phyloP scores from a whole-genome alignment of 2,888 invertebrate species.

The Tipula unca region DNA sequence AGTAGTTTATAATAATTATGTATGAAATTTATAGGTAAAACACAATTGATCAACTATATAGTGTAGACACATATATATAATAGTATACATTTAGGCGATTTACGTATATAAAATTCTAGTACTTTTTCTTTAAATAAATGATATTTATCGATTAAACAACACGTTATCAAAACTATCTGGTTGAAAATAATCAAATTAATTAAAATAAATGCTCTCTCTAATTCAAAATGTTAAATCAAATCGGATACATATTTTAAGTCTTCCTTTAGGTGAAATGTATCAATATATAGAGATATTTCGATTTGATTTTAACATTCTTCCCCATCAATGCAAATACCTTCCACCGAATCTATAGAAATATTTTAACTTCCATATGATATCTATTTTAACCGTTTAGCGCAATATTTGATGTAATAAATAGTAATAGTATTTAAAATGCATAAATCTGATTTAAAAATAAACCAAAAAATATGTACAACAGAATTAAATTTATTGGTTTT shows the following conservation, averaged over 20 bases:
- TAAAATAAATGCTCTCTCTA: not conserved
- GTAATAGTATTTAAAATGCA: not conserved
- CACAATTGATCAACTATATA: not conserved
- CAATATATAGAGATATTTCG: not conserved
- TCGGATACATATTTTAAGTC: not conserved
- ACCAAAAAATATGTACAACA: not conserved
- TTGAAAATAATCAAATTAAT: not conserved
- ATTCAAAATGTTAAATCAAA: not conserved
- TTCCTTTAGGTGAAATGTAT: not conserved
- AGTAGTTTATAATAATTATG: not conserved
- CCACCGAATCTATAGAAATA: not conserved
- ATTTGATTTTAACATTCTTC: not conserved
- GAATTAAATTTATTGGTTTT: not conserved
- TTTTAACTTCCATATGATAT: not conserved
- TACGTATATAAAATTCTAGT: not conserved
- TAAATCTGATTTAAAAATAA: not conserved
- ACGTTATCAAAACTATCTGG: not conserved
- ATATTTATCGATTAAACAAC: not conserved
- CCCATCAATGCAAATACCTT: not conserved
- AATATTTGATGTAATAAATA: not conserved
- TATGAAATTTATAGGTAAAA: not conserved
- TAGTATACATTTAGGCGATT: not conserved
- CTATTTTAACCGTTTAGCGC: not conserved
- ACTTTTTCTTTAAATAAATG: conserved; percentile 8
- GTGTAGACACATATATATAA: not conserved